Base-by-base conservation (phyloP, 2,797 vertebrate genomes). In the Sylvia borin region DNA sequence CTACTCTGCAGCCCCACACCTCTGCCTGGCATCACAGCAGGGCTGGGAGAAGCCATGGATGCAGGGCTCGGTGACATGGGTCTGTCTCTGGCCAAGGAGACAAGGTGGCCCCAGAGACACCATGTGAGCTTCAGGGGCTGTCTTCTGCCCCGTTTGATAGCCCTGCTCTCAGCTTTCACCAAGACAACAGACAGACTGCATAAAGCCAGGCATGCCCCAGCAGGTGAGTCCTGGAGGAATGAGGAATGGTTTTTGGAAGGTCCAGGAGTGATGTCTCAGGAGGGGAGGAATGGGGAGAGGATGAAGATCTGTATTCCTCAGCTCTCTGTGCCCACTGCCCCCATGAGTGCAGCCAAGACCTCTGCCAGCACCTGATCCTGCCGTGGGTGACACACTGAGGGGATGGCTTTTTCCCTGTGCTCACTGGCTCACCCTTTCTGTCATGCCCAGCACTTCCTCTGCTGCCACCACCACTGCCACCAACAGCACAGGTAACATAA, bases 61-160 rank as follows among this genome's bases (percentile, higher is more conserved):
- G 22, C 43, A 34, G 47, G 31, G 36, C 45, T 79, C 0, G 0
- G 32, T 48, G 38, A 11, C 17, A 0, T 3, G 27, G 17, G 10
- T 4, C 40, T 45, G 7, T 19, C 34, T 68, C 54, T 75, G 54
- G 26, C 22, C 40, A 16, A 66, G 29, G 57, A 48, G 18, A n/a
- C 11, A 4, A 38, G 16, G 48, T 38, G 71, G 51, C 7, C 25
- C 16, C 22, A 55, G 48, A 0, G 18, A 6, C 12, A 25, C 21
- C 9, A 3, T 6, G 15, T 57, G 38, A 78, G 40, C 6, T 68
- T 20, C 54, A 72, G 61, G 58, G 50, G 8, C 47, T 80, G 13
- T 24, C 45, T 88, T 34, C 79, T 85, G 36, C 9, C 17, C 9
- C 1, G 0, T n/a, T 77, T 66, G 34, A 36, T 24, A 40, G 20